phyloP scores from a whole-genome alignment of 1,140 invertebrate species.

The Papilio polytes region DNA sequence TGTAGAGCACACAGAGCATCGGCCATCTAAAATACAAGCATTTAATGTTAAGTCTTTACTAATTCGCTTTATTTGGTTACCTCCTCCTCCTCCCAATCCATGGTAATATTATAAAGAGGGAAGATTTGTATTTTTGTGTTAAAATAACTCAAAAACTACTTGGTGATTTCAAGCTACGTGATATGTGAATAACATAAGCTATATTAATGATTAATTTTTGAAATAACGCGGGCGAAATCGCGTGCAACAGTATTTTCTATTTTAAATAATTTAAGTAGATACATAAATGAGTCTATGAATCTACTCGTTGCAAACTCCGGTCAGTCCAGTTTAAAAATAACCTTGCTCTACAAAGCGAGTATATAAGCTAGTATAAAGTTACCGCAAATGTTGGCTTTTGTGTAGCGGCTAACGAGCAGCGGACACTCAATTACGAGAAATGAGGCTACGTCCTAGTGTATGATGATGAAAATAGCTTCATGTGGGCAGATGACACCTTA shows the following conservation, averaged over 20 bases:
- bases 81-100: too few relatives aligned
- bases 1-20: not conserved
- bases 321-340: not conserved
- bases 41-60: too few relatives aligned
- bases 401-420: not conserved
- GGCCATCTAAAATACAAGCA: not conserved
- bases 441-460: not conserved
- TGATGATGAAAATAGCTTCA: not conserved
- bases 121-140: too few relatives aligned
- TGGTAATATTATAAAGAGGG: too few relatives aligned
- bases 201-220: too few relatives aligned
- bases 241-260: too few relatives aligned
- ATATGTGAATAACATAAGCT: too few relatives aligned
- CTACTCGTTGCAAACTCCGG: not conserved
- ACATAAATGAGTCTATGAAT: not conserved
- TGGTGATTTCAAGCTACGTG: too few relatives aligned
- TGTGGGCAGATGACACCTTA: not conserved
- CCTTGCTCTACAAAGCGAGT: not conserved
- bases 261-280: too few relatives aligned
- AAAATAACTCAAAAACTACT: too few relatives aligned
- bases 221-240: too few relatives aligned
- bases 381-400: constrained; percentile 12
- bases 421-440: constrained; percentile 5
- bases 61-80: too few relatives aligned
- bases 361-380: not conserved